phyloP scores from a whole-genome alignment of 2,113 vertebrate species.

The Smithornis capensis region DNA sequence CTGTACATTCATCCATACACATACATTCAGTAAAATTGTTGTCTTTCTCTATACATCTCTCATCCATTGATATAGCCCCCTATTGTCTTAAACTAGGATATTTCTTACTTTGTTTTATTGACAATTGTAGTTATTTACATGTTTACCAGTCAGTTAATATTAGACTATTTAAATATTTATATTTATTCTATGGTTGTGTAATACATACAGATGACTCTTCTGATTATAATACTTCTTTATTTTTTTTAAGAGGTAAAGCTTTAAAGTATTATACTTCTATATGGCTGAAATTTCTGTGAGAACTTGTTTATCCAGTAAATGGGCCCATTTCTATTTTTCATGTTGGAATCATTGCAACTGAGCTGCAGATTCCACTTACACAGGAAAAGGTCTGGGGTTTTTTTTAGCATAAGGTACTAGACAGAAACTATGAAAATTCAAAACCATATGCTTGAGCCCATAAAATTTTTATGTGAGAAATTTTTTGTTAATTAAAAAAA shows the following conservation, averaged over 20 bases:
- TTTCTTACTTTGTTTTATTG: conserved; percentile 5
- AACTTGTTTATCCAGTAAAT: not conserved
- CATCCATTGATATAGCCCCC: too few species aligned
- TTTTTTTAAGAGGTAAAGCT: not conserved
- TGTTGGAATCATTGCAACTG: not conserved
- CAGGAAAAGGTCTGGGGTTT: not conserved
- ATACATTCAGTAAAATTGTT: too few species aligned
- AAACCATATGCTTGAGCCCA: not conserved
- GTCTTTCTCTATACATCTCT: too few species aligned
- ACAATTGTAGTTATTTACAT: not conserved
- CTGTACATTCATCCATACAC: too few species aligned
- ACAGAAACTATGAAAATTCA: not conserved
- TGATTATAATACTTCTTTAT: too few species aligned
- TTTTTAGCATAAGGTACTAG: not conserved
- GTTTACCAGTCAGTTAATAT: not conserved
- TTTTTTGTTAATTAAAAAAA: too few species aligned
- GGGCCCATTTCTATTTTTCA: not conserved
- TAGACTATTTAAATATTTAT: conserved; percentile 29
- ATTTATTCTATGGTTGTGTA: not conserved
- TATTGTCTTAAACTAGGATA: too few species aligned
- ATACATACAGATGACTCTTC: not conserved
- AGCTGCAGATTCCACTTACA: not conserved
- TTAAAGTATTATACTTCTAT: not conserved
- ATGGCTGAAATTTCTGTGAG: not conserved
- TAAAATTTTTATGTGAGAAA: too few species aligned